Conservation (phyloP, 2,888 invertebrate species). For the Agrotis puta region DNA sequence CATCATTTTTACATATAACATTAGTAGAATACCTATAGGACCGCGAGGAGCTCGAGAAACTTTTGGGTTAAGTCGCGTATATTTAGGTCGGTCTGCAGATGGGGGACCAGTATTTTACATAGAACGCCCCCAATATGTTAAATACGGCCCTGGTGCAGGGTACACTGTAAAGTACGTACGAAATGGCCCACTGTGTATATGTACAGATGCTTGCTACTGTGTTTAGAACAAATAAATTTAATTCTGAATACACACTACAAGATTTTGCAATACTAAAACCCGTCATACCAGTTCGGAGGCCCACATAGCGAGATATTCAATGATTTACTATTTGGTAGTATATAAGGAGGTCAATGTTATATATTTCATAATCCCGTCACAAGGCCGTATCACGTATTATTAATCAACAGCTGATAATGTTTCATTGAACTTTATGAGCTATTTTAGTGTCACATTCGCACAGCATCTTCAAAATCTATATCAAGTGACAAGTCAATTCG, state of each 20-base stretch:
- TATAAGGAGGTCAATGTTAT: constrained; percentile 49
- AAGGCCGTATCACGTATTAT: constrained; percentile 39
- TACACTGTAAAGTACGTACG: too few relatives aligned
- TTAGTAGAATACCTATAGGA: too few relatives aligned
- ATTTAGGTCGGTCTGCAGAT: too few relatives aligned
- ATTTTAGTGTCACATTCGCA: too few relatives aligned
- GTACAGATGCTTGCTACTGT: not conserved
- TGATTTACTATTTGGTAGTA: constrained; percentile 14
- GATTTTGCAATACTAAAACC: constrained; percentile 26
- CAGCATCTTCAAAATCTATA: constrained; percentile 9
- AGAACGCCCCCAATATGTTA: too few relatives aligned
- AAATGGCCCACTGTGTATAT: too few relatives aligned
- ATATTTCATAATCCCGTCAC: constrained; percentile 31
- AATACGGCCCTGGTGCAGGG: too few relatives aligned
- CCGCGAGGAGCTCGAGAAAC: too few relatives aligned
- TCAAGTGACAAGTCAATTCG: not conserved
- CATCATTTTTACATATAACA: too few relatives aligned
- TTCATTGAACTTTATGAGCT: constrained; percentile 27
- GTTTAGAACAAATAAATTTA: constrained; percentile 2
- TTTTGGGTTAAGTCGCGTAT: too few relatives aligned
- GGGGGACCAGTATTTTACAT: too few relatives aligned
- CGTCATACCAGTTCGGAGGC: constrained; percentile 10
- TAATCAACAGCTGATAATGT: constrained; percentile 39
- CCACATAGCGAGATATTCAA: not conserved
- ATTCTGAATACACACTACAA: not conserved